These are phyloP conservation scores for Cabera pusaria DNA, from an alignment of 2,888 invertebrate genomes.

Conservation along the genomic window DNA sequence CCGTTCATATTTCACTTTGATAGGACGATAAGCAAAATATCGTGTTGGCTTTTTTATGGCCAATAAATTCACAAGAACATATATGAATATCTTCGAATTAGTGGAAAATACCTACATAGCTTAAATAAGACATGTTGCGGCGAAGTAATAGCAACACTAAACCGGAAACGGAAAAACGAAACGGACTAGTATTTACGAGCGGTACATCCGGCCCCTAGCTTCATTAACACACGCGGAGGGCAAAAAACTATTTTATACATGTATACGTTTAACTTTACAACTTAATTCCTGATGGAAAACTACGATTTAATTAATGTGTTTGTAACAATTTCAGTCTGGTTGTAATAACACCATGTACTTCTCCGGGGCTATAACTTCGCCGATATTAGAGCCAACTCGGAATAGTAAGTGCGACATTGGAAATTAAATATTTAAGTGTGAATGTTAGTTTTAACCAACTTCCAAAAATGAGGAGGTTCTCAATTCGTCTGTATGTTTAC, in stretches of 20 bases:
- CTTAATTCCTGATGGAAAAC: constrained; percentile 30
- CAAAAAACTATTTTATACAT: constrained; percentile 47
- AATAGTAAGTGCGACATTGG: too few species aligned
- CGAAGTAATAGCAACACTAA: constrained; percentile 69
- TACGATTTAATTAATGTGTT: constrained; percentile 19
- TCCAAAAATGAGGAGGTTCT: too few species aligned
- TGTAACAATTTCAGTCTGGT: constrained; percentile 10
- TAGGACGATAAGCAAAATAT: constrained; percentile 49
- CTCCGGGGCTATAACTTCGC: too few species aligned
- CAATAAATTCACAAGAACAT: constrained; percentile 49
- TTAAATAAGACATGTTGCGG: constrained; percentile 73
- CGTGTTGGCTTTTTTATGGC: constrained; percentile 49
- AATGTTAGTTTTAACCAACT: too few species aligned
- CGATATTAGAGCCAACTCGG: too few species aligned
- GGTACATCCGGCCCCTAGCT: constrained; percentile 69
- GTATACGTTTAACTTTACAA: constrained; percentile 41
- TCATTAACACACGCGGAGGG: constrained; percentile 60
- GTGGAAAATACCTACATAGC: constrained; percentile 50
- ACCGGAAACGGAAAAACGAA: constrained; percentile 79
- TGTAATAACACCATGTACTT: constrained; percentile 7
- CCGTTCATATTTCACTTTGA: constrained; percentile 47
- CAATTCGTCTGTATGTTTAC: too few species aligned
- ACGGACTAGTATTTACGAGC: constrained; percentile 79
- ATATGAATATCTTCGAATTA: constrained; percentile 61
- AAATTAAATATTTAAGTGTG: too few species aligned